Conservation (phyloP, 2,797 vertebrate genomes). For the Coilia nasus region DNA sequence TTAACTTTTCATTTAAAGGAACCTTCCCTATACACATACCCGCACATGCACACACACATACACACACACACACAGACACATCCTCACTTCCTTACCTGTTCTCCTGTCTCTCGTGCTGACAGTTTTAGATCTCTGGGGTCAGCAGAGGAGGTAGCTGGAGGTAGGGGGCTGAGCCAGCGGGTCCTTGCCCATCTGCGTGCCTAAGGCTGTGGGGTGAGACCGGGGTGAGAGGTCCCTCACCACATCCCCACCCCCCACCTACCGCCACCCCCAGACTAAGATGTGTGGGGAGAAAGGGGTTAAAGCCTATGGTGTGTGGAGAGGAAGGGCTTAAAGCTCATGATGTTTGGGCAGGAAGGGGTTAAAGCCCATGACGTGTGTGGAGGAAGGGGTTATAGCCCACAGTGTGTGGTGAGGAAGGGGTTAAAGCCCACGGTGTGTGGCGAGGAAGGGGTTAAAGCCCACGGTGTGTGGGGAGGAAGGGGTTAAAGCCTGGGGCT, state of each 20-base stretch:
- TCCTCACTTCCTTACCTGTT: too few species aligned
- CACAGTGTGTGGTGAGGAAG: not conserved
- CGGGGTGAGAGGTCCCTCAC: not conserved
- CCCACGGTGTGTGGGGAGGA: conserved; percentile 30
- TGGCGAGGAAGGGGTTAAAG: not conserved
- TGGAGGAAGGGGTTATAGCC: not conserved
- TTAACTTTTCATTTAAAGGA: too few species aligned
- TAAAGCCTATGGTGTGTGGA: too few species aligned
- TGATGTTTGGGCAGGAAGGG: not conserved
- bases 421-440: not conserved
- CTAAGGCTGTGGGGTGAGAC: not conserved
- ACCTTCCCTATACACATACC: too few species aligned
- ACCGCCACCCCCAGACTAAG: not conserved
- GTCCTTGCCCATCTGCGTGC: not conserved
- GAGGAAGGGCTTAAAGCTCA: too few species aligned
- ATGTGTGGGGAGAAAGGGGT: conserved; percentile 8
- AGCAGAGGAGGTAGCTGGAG: not conserved
- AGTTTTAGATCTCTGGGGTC: not conserved
- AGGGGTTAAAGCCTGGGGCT: conserved; percentile 76
- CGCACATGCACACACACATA: too few species aligned
- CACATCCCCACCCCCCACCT: not conserved
- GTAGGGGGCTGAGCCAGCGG: not conserved
- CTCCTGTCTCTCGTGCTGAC: not conserved
- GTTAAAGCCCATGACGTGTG: not conserved
- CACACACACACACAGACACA: too few species aligned